Evolutionary conservation across 2,113 vertebrate genomes (phyloP).

Genomic region (Melanerpes aurifrons): DNA sequence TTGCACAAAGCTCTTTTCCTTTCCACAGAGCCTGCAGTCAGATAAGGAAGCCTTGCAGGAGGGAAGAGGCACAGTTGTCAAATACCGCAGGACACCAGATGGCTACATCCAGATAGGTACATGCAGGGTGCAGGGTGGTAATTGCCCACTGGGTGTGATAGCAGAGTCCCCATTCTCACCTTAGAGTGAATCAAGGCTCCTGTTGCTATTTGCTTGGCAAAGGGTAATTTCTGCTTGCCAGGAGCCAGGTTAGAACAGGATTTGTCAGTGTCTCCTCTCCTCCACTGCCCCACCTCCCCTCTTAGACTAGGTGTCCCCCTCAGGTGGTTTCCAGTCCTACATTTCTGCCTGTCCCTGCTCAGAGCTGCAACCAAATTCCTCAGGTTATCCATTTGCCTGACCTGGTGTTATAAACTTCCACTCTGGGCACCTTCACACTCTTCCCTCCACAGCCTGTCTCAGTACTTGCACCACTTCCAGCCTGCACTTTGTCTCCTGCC

Average conservation of each 20-base stretch:
- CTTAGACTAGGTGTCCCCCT: background rate
- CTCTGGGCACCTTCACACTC: accelerated
- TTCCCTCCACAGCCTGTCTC: background rate
- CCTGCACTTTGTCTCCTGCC: background rate
- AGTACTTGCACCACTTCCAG: background rate
- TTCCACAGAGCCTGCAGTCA: slow-evolving; percentile 88
- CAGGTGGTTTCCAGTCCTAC: background rate
- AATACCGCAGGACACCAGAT: slow-evolving; percentile 89
- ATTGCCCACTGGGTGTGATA: background rate
- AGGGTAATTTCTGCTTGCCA: background rate
- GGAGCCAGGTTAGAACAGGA: background rate
- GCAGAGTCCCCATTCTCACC: background rate
- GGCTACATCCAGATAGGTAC: slow-evolving; percentile 96
- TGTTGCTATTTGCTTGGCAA: background rate
- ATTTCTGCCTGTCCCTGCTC: background rate
- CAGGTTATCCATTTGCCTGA: background rate
- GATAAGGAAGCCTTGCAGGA: slow-evolving; percentile 94
- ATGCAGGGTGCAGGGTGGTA: background rate
- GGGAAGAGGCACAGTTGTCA: slow-evolving; percentile 81
- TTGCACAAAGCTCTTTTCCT: background rate
- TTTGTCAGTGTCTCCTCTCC: background rate
- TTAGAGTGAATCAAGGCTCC: background rate
- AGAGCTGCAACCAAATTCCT: background rate
- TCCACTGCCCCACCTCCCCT: background rate
- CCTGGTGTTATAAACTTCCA: background rate